Conservation (phyloP, 1,140 invertebrate species). For the Ceratina australensis region DNA sequence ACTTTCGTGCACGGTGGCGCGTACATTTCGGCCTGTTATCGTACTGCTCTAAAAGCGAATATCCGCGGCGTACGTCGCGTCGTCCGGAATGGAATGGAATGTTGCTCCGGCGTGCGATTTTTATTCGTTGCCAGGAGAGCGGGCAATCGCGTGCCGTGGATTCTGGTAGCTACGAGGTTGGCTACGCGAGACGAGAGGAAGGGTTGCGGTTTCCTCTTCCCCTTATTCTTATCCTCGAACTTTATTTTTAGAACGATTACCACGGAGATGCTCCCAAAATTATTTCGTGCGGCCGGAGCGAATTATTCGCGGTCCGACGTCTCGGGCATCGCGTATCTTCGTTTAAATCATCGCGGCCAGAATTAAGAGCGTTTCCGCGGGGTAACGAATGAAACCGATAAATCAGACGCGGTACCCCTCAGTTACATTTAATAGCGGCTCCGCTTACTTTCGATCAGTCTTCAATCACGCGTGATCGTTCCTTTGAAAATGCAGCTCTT, state of each 20-base stretch:
- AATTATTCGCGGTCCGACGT: too few species aligned
- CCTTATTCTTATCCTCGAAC: too few species aligned
- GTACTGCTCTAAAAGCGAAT: neutral
- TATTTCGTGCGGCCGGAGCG: too few species aligned
- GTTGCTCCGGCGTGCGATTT: neutral
- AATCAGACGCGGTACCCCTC: too few species aligned
- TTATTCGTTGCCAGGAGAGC: neutral
- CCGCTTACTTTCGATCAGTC: too few species aligned
- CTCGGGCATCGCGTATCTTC: too few species aligned
- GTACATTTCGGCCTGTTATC: conserved; percentile 35
- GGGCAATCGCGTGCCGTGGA: conserved; percentile 36
- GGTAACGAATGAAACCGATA: too few species aligned
- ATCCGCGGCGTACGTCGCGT: conserved; percentile 5
- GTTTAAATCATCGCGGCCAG: too few species aligned
- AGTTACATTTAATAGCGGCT: too few species aligned
- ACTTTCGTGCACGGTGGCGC: conserved; percentile 42
- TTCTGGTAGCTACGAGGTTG: neutral
- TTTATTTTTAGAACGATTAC: too few species aligned
- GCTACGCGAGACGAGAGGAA: neutral
- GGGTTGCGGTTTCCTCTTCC: conserved; percentile 8
- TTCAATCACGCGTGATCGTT: neutral
- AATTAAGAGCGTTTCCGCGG: too few species aligned
- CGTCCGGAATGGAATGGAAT: neutral
- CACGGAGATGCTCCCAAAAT: too few species aligned
- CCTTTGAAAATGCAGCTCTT: neutral